Evolutionary conservation across 2,797 vertebrate genomes (phyloP).

Genomic region (Sebastes diploproa): DNA sequence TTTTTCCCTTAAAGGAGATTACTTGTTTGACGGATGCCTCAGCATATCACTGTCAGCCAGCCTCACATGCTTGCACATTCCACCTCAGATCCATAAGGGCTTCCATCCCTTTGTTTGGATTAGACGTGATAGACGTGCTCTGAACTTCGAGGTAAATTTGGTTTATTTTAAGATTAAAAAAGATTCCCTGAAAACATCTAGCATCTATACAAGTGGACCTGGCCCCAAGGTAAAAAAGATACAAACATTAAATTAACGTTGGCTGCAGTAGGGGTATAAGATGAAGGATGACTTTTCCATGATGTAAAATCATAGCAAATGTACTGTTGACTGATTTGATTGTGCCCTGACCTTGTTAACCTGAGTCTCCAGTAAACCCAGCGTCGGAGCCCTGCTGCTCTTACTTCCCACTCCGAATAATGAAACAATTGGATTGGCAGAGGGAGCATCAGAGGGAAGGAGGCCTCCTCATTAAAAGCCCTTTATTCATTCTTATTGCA

Average conservation of each 20-base stretch:
- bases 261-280: not conserved
- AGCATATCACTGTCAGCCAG: not conserved
- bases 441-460: conserved; percentile 25
- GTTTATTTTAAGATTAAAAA: no score
- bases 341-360: conserved; percentile 56
- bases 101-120: not conserved
- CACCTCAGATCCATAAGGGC: not conserved
- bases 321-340: conserved; percentile 47
- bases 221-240: not conserved
- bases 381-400: conserved; percentile 44
- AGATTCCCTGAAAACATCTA: not conserved
- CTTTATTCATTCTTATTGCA: conserved; percentile 78
- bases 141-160: not conserved
- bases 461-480: conserved; percentile 67
- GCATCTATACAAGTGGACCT: not conserved
- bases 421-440: conserved; percentile 71
- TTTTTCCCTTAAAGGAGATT: not conserved
- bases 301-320: conserved; percentile 23
- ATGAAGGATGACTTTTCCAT: conserved; percentile 20
- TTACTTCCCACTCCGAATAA: conserved; percentile 62
- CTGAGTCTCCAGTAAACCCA: conserved; percentile 41
- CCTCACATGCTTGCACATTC: not conserved
- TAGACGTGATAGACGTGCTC: not conserved
- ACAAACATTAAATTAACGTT: not conserved
- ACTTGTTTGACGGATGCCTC: not conserved